Percentiles rank a stretch among this genome's conserved stretches.
Conservation (phyloP, 1,140 invertebrate species). For the Atta texana region DNA sequence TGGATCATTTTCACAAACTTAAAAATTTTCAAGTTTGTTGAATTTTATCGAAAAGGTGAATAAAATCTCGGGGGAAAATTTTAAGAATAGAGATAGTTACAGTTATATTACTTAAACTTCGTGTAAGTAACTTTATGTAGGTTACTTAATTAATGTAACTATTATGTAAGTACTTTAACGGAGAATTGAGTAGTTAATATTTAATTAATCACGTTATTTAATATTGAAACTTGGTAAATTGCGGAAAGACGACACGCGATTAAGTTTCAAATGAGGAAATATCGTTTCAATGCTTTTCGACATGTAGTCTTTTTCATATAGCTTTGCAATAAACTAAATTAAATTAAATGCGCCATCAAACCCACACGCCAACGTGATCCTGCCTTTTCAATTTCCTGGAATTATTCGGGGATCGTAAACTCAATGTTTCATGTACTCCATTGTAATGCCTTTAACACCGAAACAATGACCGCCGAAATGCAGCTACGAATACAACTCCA, state of each 20-base stretch:
- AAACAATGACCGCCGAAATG: constrained; percentile 43
- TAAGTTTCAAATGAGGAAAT: not conserved
- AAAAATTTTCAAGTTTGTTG: constrained; percentile 8
- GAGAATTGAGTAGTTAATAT: constrained; percentile 1
- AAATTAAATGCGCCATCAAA: not conserved
- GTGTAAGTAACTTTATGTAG: constrained; percentile 7
- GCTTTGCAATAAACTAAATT: no score
- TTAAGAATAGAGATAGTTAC: not conserved
- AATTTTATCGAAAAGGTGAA: not conserved
- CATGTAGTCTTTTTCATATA: no score
- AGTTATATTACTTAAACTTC: constrained; percentile 39
- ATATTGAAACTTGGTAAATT: constrained; percentile 30
- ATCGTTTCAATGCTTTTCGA: not conserved
- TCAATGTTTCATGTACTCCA: constrained; percentile 5
- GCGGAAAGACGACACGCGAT: constrained; percentile 28
- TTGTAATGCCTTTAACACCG: constrained; percentile 45
- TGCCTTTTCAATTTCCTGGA: constrained; percentile 17
- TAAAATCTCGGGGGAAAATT: not conserved
- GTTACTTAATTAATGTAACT: constrained; percentile 26
- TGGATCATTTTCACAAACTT: not conserved
- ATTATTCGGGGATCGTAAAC: constrained; percentile 36
- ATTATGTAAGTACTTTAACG: constrained; percentile 24
- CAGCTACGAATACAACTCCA: constrained; percentile 11
- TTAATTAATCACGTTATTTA: constrained; percentile 9
- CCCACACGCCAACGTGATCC: not conserved